Base-by-base conservation (phyloP, 2,113 vertebrate species). In the Dicaeum eximium region DNA sequence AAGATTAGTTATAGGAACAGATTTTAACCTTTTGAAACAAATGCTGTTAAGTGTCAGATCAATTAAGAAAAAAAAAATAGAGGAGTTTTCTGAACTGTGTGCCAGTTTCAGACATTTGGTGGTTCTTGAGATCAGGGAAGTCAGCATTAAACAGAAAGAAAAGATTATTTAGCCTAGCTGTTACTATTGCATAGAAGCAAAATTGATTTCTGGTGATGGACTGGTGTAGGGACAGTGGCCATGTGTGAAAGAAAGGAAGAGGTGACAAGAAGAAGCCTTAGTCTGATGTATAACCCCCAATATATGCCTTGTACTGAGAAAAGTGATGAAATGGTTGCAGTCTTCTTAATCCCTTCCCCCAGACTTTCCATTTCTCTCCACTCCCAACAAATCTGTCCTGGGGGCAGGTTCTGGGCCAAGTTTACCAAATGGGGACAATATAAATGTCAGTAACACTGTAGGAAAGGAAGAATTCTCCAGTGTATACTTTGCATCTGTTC, bases 11-110 rank as follows among this genome's bases (percentile, higher is more conserved):
- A 88, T 40, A 92, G 47, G n/a, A 96, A 95, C 90, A 95, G 90
- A 94, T 95, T 96, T 96, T 91, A 91, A 78, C 79, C 71, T 97
- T 94, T 93, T 90, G 67, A 93, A 94, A 72, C 74, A 94, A 97
- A 93, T 71, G 82, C 47, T 90, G 51, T 67, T 78, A 81, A 75
- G 67, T 88, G 88, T 92, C 92, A 93, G 31, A 93, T 93, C 67
- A 90, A 93, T 92, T 93, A 88, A 80, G 28, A 88, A 80, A 80
- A 89, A 79, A 60, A 88, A 78, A 37, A 64, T 16, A 56, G 45
- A 67, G 45, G 21, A 61, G 12, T 80, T 82, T 90, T 92, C 64
- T 94, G 66, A 94, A 88, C 66, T 73, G 17, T 72, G 42, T 82
- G 81, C 58, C 66, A 56, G 38, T 91, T 94, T 77, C 78, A 90